Percentiles rank a stretch among this genome's conserved stretches.
Evolutionary conservation across 2,113 vertebrate genomes (phyloP).

Genomic region (Charadrius vociferus): DNA sequence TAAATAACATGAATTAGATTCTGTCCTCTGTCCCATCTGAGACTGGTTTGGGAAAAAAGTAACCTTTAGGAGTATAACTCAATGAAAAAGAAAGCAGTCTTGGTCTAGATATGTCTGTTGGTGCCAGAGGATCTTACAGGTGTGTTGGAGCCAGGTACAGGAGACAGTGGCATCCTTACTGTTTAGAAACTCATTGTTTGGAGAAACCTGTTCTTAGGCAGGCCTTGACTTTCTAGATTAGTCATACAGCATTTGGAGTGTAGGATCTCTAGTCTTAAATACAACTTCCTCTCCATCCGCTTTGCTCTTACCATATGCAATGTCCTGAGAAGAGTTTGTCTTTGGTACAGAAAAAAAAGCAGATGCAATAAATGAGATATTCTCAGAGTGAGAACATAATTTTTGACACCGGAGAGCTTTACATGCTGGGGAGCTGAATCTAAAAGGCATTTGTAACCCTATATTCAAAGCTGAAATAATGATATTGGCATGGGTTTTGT

Average conservation of each 20-base stretch:
- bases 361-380: not conserved
- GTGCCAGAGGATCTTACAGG: not conserved
- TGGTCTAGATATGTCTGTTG: not conserved
- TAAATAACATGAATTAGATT: not conserved
- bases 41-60: not conserved
- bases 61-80: not conserved
- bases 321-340: not conserved
- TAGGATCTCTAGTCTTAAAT: not conserved
- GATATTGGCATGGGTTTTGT: not conserved
- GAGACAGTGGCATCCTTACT: not conserved
- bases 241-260: not conserved
- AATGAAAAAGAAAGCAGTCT: not conserved
- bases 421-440: not conserved
- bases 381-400: not conserved
- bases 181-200: not conserved
- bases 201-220: not conserved
- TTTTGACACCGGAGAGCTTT: not conserved
- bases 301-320: not conserved
- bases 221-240: not conserved
- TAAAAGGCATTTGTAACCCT: not conserved
- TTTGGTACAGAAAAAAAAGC: not conserved
- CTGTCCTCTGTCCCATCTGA: not conserved
- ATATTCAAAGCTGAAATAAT: not conserved
- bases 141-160: not conserved
- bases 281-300: not conserved